Conservation (phyloP, 2,888 invertebrate species). For the Amblyjoppa proteus region DNA sequence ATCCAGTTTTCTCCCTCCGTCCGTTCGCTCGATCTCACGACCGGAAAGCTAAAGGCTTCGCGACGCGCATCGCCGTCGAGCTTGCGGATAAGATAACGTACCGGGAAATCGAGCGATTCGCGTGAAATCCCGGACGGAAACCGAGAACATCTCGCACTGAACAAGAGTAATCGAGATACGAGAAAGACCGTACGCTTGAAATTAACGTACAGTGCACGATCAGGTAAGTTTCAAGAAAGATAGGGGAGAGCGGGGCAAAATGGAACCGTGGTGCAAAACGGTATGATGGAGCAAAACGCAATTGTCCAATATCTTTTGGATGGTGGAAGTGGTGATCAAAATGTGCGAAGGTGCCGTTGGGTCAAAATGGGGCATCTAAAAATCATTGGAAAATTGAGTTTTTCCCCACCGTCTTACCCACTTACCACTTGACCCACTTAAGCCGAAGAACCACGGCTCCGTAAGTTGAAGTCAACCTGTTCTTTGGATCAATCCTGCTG, state of each 20-base stretch:
- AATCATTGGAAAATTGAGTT: too few relatives aligned
- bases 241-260: too few relatives aligned
- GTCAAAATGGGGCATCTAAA: too few relatives aligned
- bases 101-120: conserved; percentile 21
- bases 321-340: too few relatives aligned
- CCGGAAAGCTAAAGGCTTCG: background rate
- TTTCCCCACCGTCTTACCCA: too few relatives aligned
- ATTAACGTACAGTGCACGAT: background rate
- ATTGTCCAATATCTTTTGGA: too few relatives aligned
- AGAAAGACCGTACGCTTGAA: background rate
- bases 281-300: too few relatives aligned
- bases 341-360: too few relatives aligned
- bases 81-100: conserved; percentile 2
- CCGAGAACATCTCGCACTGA: background rate
- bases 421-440: too few relatives aligned
- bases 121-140: background rate
- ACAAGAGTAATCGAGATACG: conserved; percentile 9
- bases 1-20: conserved; percentile 6
- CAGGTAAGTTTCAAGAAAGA: background rate
- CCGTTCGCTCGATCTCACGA: background rate
- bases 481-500: background rate
- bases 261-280: too few relatives aligned
- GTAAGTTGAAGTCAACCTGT: too few relatives aligned
- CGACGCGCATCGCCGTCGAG: conserved; percentile 32
- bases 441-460: too few relatives aligned